Evolutionary conservation across 1,140 invertebrate species (phyloP).

Genomic region (Nixonia krombeini): DNA sequence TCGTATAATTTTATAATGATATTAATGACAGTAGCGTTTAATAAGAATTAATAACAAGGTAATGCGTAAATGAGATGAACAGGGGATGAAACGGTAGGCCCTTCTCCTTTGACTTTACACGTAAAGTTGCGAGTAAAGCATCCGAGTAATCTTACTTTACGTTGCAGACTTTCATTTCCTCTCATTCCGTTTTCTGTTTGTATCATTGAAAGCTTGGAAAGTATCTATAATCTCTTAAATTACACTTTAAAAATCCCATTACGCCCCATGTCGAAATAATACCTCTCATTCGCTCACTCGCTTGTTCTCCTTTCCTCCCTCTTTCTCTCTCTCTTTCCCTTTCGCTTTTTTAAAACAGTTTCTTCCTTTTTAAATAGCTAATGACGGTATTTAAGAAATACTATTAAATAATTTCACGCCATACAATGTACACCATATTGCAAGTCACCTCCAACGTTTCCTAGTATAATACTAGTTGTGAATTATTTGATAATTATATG

Average conservation of each 20-base stretch:
- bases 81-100: slow-evolving; percentile 39
- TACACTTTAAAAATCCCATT: slow-evolving; percentile 16
- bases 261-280: slow-evolving; percentile 13
- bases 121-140: slow-evolving; percentile 34
- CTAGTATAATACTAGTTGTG: slow-evolving; percentile 59
- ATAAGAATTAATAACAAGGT: slow-evolving; percentile 66
- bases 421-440: slow-evolving; percentile 49
- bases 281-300: neutral
- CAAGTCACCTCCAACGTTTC: slow-evolving; percentile 52
- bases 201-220: slow-evolving; percentile 40
- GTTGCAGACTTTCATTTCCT: slow-evolving; percentile 13
- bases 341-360: slow-evolving; percentile 1
- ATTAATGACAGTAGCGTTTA: slow-evolving; percentile 66
- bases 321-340: slow-evolving; percentile 7
- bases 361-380: slow-evolving; percentile 41
- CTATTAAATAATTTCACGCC: slow-evolving; percentile 51
- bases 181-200: slow-evolving; percentile 17
- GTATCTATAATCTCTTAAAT: slow-evolving; percentile 39
- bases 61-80: slow-evolving; percentile 62
- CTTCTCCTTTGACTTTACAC: slow-evolving; percentile 33
- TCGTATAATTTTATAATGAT: slow-evolving; percentile 65
- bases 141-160: slow-evolving; percentile 14
- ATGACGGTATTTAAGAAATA: slow-evolving; percentile 44
- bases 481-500: slow-evolving; percentile 59
- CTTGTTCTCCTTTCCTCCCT: slow-evolving; percentile 10